Percentiles rank a stretch among this genome's conserved stretches.
Evolutionary conservation across 2,888 invertebrate species (phyloP).

Genomic region (Leptinotarsa peninsularis): DNA sequence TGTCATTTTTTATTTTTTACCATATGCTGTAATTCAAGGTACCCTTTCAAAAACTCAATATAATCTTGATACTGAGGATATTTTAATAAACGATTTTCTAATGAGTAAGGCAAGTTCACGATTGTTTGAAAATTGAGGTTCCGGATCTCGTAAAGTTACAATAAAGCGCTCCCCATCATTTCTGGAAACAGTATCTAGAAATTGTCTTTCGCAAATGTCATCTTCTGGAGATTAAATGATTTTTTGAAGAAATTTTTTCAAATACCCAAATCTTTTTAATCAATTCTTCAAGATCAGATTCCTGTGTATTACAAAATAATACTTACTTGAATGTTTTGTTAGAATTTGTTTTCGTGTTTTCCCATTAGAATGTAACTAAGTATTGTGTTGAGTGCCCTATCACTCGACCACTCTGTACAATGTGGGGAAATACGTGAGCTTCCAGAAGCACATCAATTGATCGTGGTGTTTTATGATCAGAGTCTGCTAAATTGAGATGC

Average conservation of each 20-base stretch:
- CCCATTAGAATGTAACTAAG: neutral
- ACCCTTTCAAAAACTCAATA: neutral
- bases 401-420: neutral
- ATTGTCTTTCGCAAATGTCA: neutral
- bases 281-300: neutral
- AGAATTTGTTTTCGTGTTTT: neutral
- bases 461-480: neutral
- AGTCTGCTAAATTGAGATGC: no score
- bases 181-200: slow-evolving; percentile 6
- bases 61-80: neutral
- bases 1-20: neutral
- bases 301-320: neutral
- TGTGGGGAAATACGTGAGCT: neutral
- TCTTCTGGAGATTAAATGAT: neutral
- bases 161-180: neutral
- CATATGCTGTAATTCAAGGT: neutral
- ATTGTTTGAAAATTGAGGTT: neutral
- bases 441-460: no score
- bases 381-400: neutral
- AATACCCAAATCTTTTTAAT: neutral
- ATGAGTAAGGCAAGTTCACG: neutral
- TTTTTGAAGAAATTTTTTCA: neutral
- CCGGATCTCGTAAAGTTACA: neutral
- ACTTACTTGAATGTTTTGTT: neutral
- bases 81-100: neutral